Base-by-base conservation (phyloP, 2,888 invertebrate species). In the Galerucella calmariensis region DNA sequence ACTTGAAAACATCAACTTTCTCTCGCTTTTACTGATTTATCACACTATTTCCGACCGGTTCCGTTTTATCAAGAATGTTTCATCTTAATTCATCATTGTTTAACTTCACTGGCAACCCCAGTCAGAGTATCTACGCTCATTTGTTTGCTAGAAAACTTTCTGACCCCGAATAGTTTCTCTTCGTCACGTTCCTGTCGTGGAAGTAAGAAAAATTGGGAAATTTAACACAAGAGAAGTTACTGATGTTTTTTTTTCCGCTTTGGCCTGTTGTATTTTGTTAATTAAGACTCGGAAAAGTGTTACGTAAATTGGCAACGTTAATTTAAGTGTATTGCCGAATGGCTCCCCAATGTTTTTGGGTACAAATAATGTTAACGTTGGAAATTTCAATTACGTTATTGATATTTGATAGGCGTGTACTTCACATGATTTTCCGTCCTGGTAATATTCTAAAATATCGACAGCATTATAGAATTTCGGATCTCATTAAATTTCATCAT, bases 71-170 rank as follows among this genome's bases (percentile, higher is more conserved):
- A 78, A 72, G 75, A 69, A 77, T 80, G 79, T 82, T 84, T 81
- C 82, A 81, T 82, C 81, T 82, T 82, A 83, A 83, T 83, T 82
- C 81, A 83, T 83, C 82, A 82, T 81, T 82, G 81, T 82, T 81
- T 79, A 80, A 77, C 78, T 81, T 79, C 80, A 76, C 78, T 75
- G 76, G 78, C 76, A 77, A 72, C 72, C 59, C 16, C 53, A 70
- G 70, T 41, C 75, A 73, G 74, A 77, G 80, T 82, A 82, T 82
- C 82, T 82, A 70, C 76, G 75, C 79, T 79, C 81, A 82, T 82
- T 82, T 81, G 82, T 82, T 77, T 73, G 65, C 63, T 56, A 68
- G 71, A 76, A 79, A 75, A 76, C 67, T 68, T 59, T 16, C 63
- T 63, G 72, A 74, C 76, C 72, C 67, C 72, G 24, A 51, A 59